phyloP scores from a whole-genome alignment of 2,797 vertebrate species.

The Pipistrellus nathusii region DNA sequence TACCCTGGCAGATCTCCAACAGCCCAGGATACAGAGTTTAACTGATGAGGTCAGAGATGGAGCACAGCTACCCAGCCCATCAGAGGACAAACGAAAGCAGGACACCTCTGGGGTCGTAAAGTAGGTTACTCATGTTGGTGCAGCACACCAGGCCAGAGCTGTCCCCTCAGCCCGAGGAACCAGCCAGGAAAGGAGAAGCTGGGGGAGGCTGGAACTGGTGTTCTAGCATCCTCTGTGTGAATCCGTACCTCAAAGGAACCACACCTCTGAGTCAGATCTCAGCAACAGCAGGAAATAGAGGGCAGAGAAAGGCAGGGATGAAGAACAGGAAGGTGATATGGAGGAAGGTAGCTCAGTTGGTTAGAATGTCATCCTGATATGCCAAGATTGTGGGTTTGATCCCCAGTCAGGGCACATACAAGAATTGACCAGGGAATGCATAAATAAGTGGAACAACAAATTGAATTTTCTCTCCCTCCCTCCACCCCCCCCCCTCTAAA shows the following conservation, averaged over 20 bases:
- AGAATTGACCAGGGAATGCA: background rate
- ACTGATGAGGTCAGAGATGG: slow-evolving; percentile 56
- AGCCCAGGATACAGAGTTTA: slow-evolving; percentile 39
- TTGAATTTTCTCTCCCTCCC: background rate
- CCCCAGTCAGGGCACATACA: background rate
- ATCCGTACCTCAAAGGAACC: slow-evolving; percentile 71
- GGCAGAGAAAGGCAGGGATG: slow-evolving; percentile 65
- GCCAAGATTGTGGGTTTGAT: background rate
- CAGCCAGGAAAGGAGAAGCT: slow-evolving; percentile 48
- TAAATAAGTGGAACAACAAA: background rate
- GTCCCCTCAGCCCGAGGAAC: background rate
- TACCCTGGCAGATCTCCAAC: slow-evolving; percentile 33
- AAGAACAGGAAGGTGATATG: slow-evolving; percentile 29
- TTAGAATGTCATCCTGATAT: background rate
- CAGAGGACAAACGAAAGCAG: slow-evolving; percentile 31
- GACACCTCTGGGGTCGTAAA: slow-evolving; percentile 45
- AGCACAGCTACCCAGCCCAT: background rate
- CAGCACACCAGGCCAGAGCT: slow-evolving; percentile 7
- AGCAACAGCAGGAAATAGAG: slow-evolving; percentile 74
- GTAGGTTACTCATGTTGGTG: background rate
- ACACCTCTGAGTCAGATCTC: slow-evolving; percentile 80
- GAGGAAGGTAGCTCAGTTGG: background rate
- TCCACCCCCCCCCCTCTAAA: background rate
- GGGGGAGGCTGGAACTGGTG: slow-evolving; percentile 69
- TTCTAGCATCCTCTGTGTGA: slow-evolving; percentile 72